Percentiles rank a stretch among this genome's conserved stretches.
Conservation (phyloP, 2,888 invertebrate genomes). For the Cantharis flavilabris region DNA sequence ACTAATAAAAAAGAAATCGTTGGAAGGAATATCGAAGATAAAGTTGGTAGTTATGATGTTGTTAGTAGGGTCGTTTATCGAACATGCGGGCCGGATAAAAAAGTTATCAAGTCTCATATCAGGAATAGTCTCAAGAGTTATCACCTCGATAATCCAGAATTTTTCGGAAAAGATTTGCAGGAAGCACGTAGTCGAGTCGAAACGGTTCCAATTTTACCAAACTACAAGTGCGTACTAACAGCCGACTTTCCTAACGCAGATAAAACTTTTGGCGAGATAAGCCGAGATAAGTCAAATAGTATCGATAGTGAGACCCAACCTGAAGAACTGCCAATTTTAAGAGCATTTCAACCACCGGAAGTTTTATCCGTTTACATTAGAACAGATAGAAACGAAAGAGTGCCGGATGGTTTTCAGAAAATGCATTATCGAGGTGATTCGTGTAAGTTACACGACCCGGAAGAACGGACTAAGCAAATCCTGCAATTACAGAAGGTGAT, state of each 20-base stretch:
- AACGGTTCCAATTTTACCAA: slow-evolving; percentile 27
- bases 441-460: slow-evolving; percentile 7
- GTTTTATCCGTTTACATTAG: slow-evolving; percentile 17
- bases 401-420: slow-evolving; percentile 13
- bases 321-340: background rate
- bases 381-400: background rate
- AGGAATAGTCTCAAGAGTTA: slow-evolving; percentile 26
- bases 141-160: slow-evolving; percentile 18
- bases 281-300: background rate
- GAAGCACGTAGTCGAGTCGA: slow-evolving; percentile 22
- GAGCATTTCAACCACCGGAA: background rate
- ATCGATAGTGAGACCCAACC: background rate
- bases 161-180: slow-evolving; percentile 14
- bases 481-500: slow-evolving; percentile 9
- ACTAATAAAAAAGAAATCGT: slow-evolving; percentile 28
- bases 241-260: background rate
- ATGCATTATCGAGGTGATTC: slow-evolving; percentile 17
- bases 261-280: too few species aligned
- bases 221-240: background rate
- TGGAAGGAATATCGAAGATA: slow-evolving; percentile 33
- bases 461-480: slow-evolving; percentile 5
- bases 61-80: slow-evolving; percentile 12
- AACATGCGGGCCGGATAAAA: slow-evolving; percentile 5
- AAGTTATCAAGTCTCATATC: background rate
- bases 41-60: slow-evolving; percentile 37